Conservation (phyloP, 1,140 invertebrate genomes). For the Linepithema humile region DNA sequence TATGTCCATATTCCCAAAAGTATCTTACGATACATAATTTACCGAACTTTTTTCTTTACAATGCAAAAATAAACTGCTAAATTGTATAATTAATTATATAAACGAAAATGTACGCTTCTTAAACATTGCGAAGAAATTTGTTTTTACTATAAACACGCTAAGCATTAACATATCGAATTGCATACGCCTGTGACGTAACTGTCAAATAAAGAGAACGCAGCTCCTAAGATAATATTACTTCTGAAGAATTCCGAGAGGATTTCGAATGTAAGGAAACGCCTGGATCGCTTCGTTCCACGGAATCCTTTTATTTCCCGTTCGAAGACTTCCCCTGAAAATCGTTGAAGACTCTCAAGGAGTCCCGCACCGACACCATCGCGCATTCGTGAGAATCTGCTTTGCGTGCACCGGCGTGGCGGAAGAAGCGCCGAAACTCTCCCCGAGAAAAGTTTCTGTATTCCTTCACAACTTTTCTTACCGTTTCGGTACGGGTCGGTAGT, state of each 20-base stretch:
- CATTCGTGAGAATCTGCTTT: slow-evolving; percentile 34
- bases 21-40: too few species aligned
- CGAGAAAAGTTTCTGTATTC: slow-evolving; percentile 45
- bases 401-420: neutral
- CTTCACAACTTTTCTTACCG: slow-evolving; percentile 50
- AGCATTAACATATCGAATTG: too few species aligned
- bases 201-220: neutral
- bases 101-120: too few species aligned
- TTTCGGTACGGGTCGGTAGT: slow-evolving; percentile 27
- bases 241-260: slow-evolving; percentile 7
- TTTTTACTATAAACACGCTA: too few species aligned
- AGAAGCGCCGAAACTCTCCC: neutral
- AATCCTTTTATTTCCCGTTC: slow-evolving; percentile 48
- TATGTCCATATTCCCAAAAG: too few species aligned
- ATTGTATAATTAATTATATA: too few species aligned
- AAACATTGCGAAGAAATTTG: too few species aligned
- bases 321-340: slow-evolving; percentile 21
- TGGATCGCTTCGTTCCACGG: neutral
- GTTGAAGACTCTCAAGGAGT: slow-evolving; percentile 11
- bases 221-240: slow-evolving; percentile 28
- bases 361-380: slow-evolving; percentile 5
- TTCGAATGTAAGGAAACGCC: neutral
- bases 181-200: too few species aligned
- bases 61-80: too few species aligned
- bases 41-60: too few species aligned